Evolutionary conservation across 2,113 vertebrate genomes (phyloP).

Genomic region (Pituophis catenifer): DNA sequence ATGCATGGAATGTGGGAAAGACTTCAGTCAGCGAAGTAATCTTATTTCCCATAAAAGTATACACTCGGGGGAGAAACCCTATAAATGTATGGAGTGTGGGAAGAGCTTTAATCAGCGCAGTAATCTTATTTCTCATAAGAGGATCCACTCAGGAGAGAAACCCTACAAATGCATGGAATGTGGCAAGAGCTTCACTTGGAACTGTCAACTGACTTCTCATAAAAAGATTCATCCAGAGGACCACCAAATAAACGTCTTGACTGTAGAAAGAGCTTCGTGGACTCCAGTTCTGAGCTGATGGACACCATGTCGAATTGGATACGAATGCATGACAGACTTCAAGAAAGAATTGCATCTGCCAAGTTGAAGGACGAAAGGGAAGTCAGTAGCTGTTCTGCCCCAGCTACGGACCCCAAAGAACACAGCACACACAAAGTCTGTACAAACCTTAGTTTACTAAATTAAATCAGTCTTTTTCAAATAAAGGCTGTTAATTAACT

Average conservation of each 20-base stretch:
- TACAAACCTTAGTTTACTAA: too few relatives aligned
- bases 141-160: background rate
- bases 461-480: too few relatives aligned
- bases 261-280: background rate
- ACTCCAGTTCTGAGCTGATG: background rate
- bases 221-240: background rate
- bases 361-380: background rate
- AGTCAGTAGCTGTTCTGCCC: background rate
- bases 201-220: background rate
- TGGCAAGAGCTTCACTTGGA: background rate
- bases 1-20: background rate
- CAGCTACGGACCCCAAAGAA: too few relatives aligned
- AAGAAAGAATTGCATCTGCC: background rate
- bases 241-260: background rate
- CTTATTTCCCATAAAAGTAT: background rate
- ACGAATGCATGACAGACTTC: background rate
- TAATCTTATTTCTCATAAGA: background rate
- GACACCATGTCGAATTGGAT: background rate
- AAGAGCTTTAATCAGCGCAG: background rate
- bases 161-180: background rate
- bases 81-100: background rate
- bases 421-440: too few relatives aligned
- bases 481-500: too few relatives aligned
- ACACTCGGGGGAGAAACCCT: background rate
- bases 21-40: background rate